phyloP scores from a whole-genome alignment of 2,888 invertebrate species.

The Odiellus spinosus region DNA sequence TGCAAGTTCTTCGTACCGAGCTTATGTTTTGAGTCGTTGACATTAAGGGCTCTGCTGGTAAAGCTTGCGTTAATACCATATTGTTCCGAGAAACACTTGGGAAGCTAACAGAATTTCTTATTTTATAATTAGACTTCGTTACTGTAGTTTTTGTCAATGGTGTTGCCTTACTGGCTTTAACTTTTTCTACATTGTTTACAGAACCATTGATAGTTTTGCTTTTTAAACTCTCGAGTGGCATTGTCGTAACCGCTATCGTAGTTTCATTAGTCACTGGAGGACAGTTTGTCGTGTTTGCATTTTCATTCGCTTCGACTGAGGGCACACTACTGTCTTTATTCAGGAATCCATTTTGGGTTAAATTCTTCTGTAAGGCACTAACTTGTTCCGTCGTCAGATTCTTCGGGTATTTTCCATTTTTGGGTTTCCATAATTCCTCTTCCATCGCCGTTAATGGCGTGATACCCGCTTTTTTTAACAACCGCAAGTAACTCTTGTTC shows the following conservation, averaged over 20 bases:
- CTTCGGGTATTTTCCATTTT: slow-evolving; percentile 13
- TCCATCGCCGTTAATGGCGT: slow-evolving; percentile 11
- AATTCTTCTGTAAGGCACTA: slow-evolving; percentile 4
- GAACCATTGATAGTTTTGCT: too few species aligned
- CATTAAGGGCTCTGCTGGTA: slow-evolving; percentile 15
- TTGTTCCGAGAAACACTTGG: too few species aligned
- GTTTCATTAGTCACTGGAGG: not conserved
- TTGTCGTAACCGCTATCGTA: not conserved
- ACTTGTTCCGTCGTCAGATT: slow-evolving; percentile 9
- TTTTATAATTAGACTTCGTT: too few species aligned
- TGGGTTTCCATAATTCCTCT: slow-evolving; percentile 10
- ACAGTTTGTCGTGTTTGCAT: not conserved
- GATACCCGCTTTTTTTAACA: slow-evolving; percentile 25
- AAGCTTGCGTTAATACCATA: slow-evolving; percentile 11
- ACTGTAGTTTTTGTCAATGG: too few species aligned
- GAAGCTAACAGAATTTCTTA: too few species aligned
- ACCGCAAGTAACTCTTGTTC: slow-evolving; percentile 23
- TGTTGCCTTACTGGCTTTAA: too few species aligned
- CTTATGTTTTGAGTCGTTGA: slow-evolving; percentile 11
- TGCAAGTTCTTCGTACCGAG: not conserved
- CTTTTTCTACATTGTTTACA: too few species aligned
- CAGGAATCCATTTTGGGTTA: not conserved
- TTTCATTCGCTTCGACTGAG: not conserved
- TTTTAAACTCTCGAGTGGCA: not conserved
- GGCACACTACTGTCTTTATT: not conserved